Base-by-base conservation (phyloP, 2,113 vertebrate genomes). In the Seriola aureovittata region DNA sequence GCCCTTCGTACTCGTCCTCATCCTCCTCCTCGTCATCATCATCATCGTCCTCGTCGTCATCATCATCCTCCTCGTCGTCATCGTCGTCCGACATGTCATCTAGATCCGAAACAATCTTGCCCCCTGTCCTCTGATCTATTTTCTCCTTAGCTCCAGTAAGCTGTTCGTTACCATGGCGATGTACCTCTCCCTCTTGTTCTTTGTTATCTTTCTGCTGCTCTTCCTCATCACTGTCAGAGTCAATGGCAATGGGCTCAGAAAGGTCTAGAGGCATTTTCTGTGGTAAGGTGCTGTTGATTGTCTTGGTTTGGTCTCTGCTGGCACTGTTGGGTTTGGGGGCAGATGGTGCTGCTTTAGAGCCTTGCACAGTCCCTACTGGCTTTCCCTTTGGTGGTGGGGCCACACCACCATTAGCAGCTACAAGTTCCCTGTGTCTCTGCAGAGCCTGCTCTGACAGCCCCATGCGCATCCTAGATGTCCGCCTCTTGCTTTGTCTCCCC, bases 11-110 rank as follows among this genome's bases (percentile, higher is more conserved):
- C 59, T 97, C 96, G 19, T 96, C 96, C 0, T 95, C 94, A 80
- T 97, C 96, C 17, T 96, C 80, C 14, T 97, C 97, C 5, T 97
- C 96, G 0, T 96, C 94, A 72, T 97, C 96, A 3, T 97, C 96
- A 50, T 97, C 96, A 12, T 96, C 97, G 0, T 95, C 96, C 2
- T 96, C 96, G 0, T 96, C 96, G 0, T 91, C 89, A 0, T 92
- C 87, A 23, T 95, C 96, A 0, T 96, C 96, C 0, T 93, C 95
- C 3, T 93, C 70, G 0, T 94, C 92, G 0, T 92, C 90, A 0
- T 92, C 91, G 0, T 85, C 87, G 0, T 92, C 92, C 0, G 91
- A 90, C 73, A 86, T 10, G 23, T 93, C 92, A 7, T 92, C 88
- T 4, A 87, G 60, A 75, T 91, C 88, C 32, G 90, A 86, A 73